Evolutionary conservation across 2,113 vertebrate species (phyloP).

Genomic region (Notarius quadriscutis): DNA sequence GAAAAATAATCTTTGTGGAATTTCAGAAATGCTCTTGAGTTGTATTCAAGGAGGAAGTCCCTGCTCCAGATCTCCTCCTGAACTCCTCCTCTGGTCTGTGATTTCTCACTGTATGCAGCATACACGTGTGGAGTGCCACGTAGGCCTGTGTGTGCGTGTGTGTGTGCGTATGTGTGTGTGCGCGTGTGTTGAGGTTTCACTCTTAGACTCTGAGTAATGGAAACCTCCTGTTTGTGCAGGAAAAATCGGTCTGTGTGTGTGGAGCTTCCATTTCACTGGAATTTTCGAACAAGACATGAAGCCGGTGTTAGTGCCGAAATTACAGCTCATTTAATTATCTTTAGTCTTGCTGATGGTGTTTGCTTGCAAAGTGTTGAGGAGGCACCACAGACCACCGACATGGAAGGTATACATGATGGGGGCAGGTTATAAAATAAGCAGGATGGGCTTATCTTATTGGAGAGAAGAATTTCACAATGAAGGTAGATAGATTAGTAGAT

Average conservation of each 20-base stretch:
- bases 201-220: constrained; percentile 64
- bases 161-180: constrained; percentile 40
- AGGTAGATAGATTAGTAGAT: not conserved
- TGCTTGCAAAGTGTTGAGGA: constrained; percentile 16
- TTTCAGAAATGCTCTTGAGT: constrained; percentile 40
- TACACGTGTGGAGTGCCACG: constrained; percentile 72
- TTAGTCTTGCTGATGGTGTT: not conserved
- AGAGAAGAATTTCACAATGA: not conserved
- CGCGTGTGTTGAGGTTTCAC: constrained; percentile 47
- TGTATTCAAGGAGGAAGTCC: constrained; percentile 49
- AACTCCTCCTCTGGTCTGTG: constrained; percentile 64
- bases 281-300: constrained; percentile 16
- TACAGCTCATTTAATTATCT: constrained; percentile 18
- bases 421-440: not conserved
- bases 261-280: constrained; percentile 25
- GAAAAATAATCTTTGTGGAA: constrained; percentile 38
- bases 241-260: constrained; percentile 58
- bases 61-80: constrained; percentile 28
- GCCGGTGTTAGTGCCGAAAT: not conserved
- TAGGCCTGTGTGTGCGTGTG: constrained; percentile 66
- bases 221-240: constrained; percentile 69
- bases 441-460: not conserved
- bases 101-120: constrained; percentile 40
- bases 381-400: not conserved
- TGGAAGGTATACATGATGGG: not conserved